A percentile compares a stretch with the other conserved stretches of the same genome.
Conservation (phyloP, 2,888 invertebrate genomes). For the Dasysyrphus tricinctus region DNA sequence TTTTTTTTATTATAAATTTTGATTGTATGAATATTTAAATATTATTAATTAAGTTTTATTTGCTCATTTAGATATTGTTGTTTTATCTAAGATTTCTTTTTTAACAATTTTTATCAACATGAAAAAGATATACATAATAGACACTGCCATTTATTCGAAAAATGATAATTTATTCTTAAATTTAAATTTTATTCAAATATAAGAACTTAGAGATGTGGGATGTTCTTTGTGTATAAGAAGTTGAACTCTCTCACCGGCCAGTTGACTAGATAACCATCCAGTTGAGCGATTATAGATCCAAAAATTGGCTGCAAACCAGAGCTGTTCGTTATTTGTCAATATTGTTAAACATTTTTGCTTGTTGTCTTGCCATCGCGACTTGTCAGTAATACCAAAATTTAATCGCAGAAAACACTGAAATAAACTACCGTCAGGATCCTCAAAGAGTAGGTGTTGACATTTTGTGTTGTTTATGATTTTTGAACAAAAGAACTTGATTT, state of each 20-base stretch:
- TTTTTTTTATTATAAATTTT: conserved; percentile 51
- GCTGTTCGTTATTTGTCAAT: no score
- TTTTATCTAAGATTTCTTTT: conserved; percentile 22
- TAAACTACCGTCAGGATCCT: no score
- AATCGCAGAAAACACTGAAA: no score
- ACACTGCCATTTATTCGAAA: conserved; percentile 34
- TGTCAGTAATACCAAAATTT: no score
- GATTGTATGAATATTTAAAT: conserved; percentile 41
- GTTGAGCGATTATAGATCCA: not conserved
- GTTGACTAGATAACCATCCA: not conserved
- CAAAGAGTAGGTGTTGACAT: no score
- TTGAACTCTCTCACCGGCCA: not conserved
- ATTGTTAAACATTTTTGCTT: no score
- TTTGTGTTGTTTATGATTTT: no score
- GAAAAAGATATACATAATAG: conserved; percentile 1
- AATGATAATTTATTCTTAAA: conserved; percentile 7
- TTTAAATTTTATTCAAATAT: not conserved
- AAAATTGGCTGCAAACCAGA: no score
- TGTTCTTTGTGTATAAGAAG: not conserved
- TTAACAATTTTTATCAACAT: not conserved
- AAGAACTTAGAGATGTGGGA: not conserved
- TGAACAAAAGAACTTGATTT: no score
- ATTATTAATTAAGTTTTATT: conserved; percentile 45
- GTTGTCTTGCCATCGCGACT: no score
- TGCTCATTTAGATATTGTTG: conserved; percentile 31